Evolutionary conservation across 2,797 vertebrate genomes (phyloP).

Genomic region (Harpagifer antarcticus): DNA sequence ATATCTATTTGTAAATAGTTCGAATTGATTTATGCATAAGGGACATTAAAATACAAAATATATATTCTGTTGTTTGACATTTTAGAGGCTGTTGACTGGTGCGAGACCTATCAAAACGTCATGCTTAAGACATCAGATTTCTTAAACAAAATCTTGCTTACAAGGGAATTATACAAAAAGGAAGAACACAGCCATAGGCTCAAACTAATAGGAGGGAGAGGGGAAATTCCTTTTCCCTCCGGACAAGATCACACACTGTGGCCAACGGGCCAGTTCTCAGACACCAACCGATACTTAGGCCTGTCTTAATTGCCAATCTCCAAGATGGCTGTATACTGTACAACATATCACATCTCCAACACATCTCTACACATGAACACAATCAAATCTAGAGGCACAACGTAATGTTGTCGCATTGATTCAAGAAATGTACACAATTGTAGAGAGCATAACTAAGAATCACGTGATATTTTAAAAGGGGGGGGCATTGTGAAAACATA

Average conservation of each 20-base stretch:
- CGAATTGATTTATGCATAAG: slow-evolving; percentile 72
- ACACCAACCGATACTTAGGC: slow-evolving; percentile 65
- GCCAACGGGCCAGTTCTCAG: slow-evolving; percentile 76
- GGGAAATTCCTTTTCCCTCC: slow-evolving; percentile 72
- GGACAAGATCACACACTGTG: slow-evolving; percentile 75
- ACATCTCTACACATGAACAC: slow-evolving; percentile 41
- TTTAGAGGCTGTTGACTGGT: slow-evolving; percentile 70
- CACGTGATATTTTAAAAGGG: slow-evolving; percentile 21
- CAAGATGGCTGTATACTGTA: slow-evolving; percentile 75
- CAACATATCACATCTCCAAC: slow-evolving; percentile 67
- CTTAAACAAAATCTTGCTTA: slow-evolving; percentile 99
- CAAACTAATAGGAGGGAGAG: slow-evolving; percentile 79
- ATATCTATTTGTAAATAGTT: slow-evolving; percentile 75
- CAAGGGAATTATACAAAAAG: slow-evolving; percentile 86
- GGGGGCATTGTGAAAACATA: slow-evolving; percentile 26
- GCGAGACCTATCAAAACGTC: slow-evolving; percentile 80
- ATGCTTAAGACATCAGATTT: slow-evolving; percentile 92
- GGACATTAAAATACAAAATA: slow-evolving; percentile 78
- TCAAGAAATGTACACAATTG: slow-evolving; percentile 55
- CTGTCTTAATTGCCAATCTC: slow-evolving; percentile 74
- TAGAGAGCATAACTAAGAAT: slow-evolving; percentile 46
- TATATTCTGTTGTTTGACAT: slow-evolving; percentile 76
- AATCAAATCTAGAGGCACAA: slow-evolving; percentile 54
- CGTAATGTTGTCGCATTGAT: slow-evolving; percentile 34
- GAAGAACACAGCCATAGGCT: slow-evolving; percentile 92